Evolutionary conservation across 2,888 invertebrate genomes (phyloP), one percentile per base, ranked within the genome.

Genomic region (Polymixis flavicincta): DNA sequence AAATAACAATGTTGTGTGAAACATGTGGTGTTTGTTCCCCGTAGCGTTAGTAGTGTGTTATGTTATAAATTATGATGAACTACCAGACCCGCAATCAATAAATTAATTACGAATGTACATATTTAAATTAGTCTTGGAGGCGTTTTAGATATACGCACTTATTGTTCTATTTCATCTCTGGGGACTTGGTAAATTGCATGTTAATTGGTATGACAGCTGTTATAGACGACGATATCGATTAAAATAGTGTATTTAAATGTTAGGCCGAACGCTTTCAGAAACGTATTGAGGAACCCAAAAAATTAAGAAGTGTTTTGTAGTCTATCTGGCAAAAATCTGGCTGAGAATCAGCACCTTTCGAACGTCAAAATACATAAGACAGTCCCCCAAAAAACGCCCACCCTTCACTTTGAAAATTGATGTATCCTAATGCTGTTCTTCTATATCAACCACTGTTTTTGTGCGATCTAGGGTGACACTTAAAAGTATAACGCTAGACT

Each of bases 51-150:
- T 57, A 63, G 74, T 63, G 45, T 57, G n/a, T 25, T 52, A 54
- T 45, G 25, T 17, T 28, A 45, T 45, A 45, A 45, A 45, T 45
- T 45, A 32, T 52, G n/a, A 52, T 25, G 75, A 48, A 59, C 57
- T 42, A 71, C 22, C 64, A 75, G 64, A 45, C 25, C 50, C 52
- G n/a, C 66, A 59, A 79, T 71, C 61, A 83, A 83, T 76, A 82
- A 61, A 78, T 67, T 57, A 52, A 78, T 67, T 83, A 52, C 7
- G n/a, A 77, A 78, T 83, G 52, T 67, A 78, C 78, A 78, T 77
- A 78, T 79, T 74, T 79, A 66, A 83, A 78, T 61, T 57, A 78
- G 83, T 83, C 78, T 52, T 54, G 45, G 25, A 59, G 63, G 57
- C 83, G 78, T 66, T 45, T 55, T 42, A 60, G 65, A 55, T 66